Conservation (phyloP, 2,113 vertebrate species). For the Sphyrna mokarran region DNA sequence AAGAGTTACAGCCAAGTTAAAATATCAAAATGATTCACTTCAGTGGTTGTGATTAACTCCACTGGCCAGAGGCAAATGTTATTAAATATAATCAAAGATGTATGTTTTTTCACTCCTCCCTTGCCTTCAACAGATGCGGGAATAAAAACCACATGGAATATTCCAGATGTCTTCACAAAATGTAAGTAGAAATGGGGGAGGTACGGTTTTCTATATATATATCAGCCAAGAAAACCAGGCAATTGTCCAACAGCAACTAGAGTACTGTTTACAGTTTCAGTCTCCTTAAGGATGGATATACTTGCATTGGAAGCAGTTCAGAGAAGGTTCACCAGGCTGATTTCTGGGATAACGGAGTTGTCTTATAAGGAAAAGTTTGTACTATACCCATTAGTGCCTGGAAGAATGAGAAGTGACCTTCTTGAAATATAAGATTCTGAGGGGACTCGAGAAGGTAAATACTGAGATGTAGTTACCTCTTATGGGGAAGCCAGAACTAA, state of each 20-base stretch:
- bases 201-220: not conserved
- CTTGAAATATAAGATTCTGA: too few species aligned
- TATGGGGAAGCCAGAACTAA: too few species aligned
- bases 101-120: not conserved
- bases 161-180: not conserved
- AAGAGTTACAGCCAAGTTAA: not conserved
- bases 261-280: too few species aligned
- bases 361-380: too few species aligned
- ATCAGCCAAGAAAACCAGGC: not conserved
- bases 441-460: too few species aligned
- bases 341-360: too few species aligned
- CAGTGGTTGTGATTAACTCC: not conserved
- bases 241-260: not conserved
- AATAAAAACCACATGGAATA: not conserved
- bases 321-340: too few species aligned
- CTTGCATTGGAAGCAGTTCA: too few species aligned
- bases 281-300: too few species aligned
- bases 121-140: not conserved
- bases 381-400: too few species aligned
- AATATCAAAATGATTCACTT: not conserved
- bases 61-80: not conserved
- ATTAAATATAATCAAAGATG: not conserved
- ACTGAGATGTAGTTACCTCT: too few species aligned
- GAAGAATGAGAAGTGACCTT: too few species aligned
- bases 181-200: not conserved